These are phyloP conservation scores for Salvelinus namaycush DNA, from an alignment of 2,113 vertebrate genomes.

Conservation along the genomic window DNA sequence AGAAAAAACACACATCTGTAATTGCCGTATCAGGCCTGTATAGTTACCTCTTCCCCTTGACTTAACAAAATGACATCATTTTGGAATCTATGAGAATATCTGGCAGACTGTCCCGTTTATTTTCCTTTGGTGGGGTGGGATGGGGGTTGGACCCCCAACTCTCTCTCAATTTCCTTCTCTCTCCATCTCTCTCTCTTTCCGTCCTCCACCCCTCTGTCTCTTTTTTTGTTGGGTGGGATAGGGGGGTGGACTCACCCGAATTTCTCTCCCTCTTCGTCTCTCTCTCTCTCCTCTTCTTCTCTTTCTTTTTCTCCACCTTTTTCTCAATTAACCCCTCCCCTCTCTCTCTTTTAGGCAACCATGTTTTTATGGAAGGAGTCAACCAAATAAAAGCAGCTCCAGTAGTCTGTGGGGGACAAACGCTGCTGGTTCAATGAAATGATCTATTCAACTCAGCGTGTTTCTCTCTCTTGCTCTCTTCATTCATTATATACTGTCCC, in stretches of 20 bases:
- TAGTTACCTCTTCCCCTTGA: constrained; percentile 12
- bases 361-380: constrained; percentile 57
- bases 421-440: constrained; percentile 64
- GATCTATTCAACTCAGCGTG: constrained; percentile 67
- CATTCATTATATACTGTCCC: constrained; percentile 81
- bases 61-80: constrained; percentile 10
- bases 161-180: constrained; percentile 7
- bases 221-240: not conserved
- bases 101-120: constrained; percentile 27
- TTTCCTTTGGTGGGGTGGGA: constrained; percentile 34
- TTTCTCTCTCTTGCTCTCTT: constrained; percentile 55
- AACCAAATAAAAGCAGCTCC: constrained; percentile 69
- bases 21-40: not conserved
- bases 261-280: constrained; percentile 15
- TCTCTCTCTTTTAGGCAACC: constrained; percentile 25
- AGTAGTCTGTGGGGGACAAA: constrained; percentile 51
- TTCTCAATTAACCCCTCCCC: constrained; percentile 3
- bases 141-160: constrained; percentile 9
- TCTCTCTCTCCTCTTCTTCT: constrained; percentile 10
- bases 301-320: constrained; percentile 15
- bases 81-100: constrained; percentile 34
- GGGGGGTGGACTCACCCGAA: constrained; percentile 12
- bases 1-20: constrained; percentile 1
- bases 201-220: not conserved
- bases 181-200: constrained; percentile 14